These are phyloP conservation scores for Conus canariensis DNA, from an alignment of 2,888 invertebrate species.

Conservation along the genomic window DNA sequence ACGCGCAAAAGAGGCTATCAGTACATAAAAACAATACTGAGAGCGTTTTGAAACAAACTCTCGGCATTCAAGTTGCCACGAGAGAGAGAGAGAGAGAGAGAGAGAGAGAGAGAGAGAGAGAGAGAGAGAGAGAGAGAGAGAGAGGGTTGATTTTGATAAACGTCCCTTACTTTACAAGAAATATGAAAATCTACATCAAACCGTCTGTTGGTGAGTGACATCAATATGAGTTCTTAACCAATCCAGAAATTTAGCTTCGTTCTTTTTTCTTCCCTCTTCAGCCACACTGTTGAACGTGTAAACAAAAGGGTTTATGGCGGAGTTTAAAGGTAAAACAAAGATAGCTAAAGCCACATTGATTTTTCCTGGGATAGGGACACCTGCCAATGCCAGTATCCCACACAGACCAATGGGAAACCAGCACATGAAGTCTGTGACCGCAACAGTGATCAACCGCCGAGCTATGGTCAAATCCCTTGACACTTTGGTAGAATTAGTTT, in stretches of 20 bases:
- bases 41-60: no score
- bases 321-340: slow-evolving; percentile 9
- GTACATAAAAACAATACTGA: no score
- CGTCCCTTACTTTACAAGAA: no score
- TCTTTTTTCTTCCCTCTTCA: not conserved
- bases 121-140: no score
- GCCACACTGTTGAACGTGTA: slow-evolving; percentile 1
- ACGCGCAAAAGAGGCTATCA: no score
- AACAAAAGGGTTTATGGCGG: not conserved
- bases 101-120: no score
- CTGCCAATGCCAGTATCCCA: not conserved
- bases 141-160: no score
- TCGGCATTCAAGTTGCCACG: no score
- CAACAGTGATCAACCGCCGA: slow-evolving; percentile 15
- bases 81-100: no score
- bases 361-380: not conserved
- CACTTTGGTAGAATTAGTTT: not conserved
- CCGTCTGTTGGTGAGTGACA: not conserved
- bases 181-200: not conserved
- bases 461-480: slow-evolving; percentile 7
- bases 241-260: not conserved
- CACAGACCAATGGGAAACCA: slow-evolving; percentile 24
- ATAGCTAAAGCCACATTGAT: not conserved
- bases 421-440: slow-evolving; percentile 16
- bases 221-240: not conserved